Evolutionary conservation across 2,888 invertebrate species (phyloP), one percentile per base, ranked within the genome.

Genomic region (Nomada lathburiana): DNA sequence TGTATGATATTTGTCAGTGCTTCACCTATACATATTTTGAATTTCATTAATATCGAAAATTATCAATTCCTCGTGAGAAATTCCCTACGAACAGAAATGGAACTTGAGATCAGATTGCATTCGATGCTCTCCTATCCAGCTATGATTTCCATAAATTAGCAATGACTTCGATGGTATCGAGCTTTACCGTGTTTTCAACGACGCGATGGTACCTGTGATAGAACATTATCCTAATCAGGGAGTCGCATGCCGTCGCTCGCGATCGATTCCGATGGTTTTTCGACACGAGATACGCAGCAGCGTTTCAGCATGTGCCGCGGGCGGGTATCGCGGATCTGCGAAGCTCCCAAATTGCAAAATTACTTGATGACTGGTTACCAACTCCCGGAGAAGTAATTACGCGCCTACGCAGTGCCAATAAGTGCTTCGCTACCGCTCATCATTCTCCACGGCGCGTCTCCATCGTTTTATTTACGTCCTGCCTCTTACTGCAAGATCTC

Each of bases 311-410:
- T 80, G 57, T 79, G 86, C 87, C 84, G 78, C 76, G 67, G 84
- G 86, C 88, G 62, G 76, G 71, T 80, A 80, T 77, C 75, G 42
- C 59, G 53, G 52, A 10, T 53, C 63, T 72, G 69, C 83, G 83
- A 82, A 86, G 86, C 85, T 86, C 86, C 89, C 87, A 90, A 91
- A 91, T 91, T 91, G 86, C 90, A 89, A 91, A 91, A 91, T 91
- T 88, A 84, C 88, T 86, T 89, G 90, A 91, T 89, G 85, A 86
- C 79, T 77, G 89, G 88, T 89, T 88, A 79, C 73, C 70, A 63
- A 80, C 80, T 86, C 78, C 84, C 74, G 79, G 82, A 72, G 82
- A 88, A 84, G 88, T 90, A 90, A 91, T 91, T 91, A 88, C 86
- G 85, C 85, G 82, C 84, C 86, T 86, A 86, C 89, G 82, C 86